A percentile compares a stretch with the other conserved stretches of the same genome.
phyloP scores from a whole-genome alignment of 1,140 invertebrate genomes.

The Bacillus rossius region DNA sequence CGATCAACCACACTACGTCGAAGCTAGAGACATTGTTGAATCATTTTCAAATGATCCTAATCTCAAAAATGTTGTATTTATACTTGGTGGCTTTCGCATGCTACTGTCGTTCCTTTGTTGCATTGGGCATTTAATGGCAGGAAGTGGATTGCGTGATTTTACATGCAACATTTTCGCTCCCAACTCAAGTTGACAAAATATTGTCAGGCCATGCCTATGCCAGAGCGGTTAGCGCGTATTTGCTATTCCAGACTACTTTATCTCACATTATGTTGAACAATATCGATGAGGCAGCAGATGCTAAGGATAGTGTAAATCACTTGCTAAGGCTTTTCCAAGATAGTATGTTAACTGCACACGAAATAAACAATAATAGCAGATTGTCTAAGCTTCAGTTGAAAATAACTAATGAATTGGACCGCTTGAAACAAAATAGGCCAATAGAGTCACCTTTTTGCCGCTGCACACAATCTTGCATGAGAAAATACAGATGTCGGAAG shows the following conservation, averaged over 20 bases:
- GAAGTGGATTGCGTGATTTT: conserved; percentile 36
- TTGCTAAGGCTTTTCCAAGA: no score
- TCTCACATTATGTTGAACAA: no score
- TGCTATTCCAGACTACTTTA: conserved; percentile 18
- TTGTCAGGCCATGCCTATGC: conserved; percentile 38
- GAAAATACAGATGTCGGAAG: no score
- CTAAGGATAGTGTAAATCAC: no score
- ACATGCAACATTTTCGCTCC: conserved; percentile 29
- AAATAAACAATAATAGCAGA: no score
- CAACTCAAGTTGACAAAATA: conserved; percentile 34
- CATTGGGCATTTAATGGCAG: conserved; percentile 37
- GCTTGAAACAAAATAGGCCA: background rate
- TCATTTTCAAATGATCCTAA: conserved; percentile 14
- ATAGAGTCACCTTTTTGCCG: conserved; percentile 11
- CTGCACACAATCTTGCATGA: no score
- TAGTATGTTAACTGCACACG: no score
- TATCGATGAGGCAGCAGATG: no score
- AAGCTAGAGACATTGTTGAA: conserved; percentile 27
- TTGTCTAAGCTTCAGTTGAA: no score
- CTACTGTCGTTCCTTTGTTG: conserved; percentile 39
- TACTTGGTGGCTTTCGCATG: conserved; percentile 34
- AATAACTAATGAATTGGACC: no score
- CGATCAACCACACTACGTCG: background rate
- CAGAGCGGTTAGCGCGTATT: conserved; percentile 39
- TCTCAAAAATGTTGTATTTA: conserved; percentile 18